These are phyloP conservation scores for Montipora foliosa DNA, from an alignment of 64 coral and sea anemone species.

Conservation along the genomic window DNA sequence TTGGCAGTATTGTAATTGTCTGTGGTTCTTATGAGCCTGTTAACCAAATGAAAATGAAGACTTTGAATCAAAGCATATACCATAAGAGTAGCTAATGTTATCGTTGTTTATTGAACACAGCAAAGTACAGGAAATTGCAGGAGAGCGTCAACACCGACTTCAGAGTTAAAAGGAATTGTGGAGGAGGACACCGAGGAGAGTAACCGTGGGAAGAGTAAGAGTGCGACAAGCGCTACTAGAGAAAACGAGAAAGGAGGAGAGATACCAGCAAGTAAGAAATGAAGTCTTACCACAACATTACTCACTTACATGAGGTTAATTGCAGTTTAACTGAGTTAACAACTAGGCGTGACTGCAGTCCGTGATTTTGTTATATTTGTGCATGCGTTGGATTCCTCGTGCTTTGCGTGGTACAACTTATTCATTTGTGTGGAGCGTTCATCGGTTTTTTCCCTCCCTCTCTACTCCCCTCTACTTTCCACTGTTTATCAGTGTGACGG, in stretches of 20 bases:
- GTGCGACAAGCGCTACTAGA: not conserved
- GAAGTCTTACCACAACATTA: not conserved
- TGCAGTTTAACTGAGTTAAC: not conserved
- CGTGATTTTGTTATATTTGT: too few species aligned
- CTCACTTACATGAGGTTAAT: too few species aligned
- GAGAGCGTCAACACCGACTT: constrained; percentile 75
- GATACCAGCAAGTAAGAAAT: constrained; percentile 1
- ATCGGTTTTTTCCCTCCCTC: too few species aligned
- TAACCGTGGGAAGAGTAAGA: constrained; percentile 25
- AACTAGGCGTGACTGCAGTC: too few species aligned
- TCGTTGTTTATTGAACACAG: not conserved
- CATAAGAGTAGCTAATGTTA: not conserved
- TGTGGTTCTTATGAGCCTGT: too few species aligned
- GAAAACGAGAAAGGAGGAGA: constrained; percentile 32
- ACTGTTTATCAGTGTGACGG: too few species aligned
- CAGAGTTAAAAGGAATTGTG: constrained; percentile 84
- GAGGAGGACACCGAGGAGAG: constrained; percentile 93
- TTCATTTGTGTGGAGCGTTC: too few species aligned
- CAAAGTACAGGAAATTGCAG: constrained; percentile 62
- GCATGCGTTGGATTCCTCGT: too few species aligned
- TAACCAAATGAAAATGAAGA: too few species aligned
- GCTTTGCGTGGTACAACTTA: too few species aligned
- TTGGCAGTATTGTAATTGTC: too few species aligned
- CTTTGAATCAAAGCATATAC: not conserved
- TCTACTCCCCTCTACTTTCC: too few species aligned